phyloP scores from a whole-genome alignment of 2,113 vertebrate species.

The Takifugu bimaculatus region DNA sequence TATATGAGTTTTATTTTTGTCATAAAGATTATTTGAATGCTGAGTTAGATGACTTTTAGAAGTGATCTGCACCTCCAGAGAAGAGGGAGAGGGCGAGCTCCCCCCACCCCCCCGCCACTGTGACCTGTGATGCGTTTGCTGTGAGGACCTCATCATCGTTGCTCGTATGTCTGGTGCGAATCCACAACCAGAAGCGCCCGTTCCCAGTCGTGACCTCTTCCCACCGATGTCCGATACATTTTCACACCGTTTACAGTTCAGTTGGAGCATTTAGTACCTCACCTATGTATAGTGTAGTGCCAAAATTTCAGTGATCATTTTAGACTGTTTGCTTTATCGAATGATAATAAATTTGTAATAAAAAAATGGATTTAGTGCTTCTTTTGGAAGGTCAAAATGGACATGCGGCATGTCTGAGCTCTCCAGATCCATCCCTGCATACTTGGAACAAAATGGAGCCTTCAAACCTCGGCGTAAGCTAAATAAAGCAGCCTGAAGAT shows the following conservation, averaged over 20 bases:
- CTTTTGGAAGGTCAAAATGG: background rate
- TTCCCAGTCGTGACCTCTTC: slow-evolving; percentile 21
- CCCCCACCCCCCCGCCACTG: slow-evolving; percentile 41
- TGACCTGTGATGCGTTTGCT: slow-evolving; percentile 49
- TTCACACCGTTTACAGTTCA: background rate
- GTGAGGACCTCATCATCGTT: slow-evolving; percentile 33
- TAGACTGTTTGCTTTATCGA: slow-evolving; percentile 75
- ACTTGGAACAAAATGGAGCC: no score
- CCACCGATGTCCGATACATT: slow-evolving; percentile 56
- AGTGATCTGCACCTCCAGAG: slow-evolving; percentile 25
- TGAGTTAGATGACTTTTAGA: slow-evolving; percentile 40
- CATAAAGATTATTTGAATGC: slow-evolving; percentile 11
- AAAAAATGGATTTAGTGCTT: slow-evolving; percentile 20
- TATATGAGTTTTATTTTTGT: slow-evolving; percentile 8
- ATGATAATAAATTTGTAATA: slow-evolving; percentile 64
- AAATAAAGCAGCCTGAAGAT: background rate
- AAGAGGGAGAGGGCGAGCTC: slow-evolving; percentile 51
- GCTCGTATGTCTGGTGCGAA: slow-evolving; percentile 27
- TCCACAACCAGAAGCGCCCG: slow-evolving; percentile 37
- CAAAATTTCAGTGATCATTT: slow-evolving; percentile 79
- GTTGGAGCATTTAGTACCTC: slow-evolving; percentile 69
- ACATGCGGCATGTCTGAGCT: no score
- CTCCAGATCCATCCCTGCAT: background rate
- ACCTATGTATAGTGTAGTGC: slow-evolving; percentile 84
- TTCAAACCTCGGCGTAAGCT: no score